Conservation (phyloP, 1,140 invertebrate species). For the Fopius arisanus region DNA sequence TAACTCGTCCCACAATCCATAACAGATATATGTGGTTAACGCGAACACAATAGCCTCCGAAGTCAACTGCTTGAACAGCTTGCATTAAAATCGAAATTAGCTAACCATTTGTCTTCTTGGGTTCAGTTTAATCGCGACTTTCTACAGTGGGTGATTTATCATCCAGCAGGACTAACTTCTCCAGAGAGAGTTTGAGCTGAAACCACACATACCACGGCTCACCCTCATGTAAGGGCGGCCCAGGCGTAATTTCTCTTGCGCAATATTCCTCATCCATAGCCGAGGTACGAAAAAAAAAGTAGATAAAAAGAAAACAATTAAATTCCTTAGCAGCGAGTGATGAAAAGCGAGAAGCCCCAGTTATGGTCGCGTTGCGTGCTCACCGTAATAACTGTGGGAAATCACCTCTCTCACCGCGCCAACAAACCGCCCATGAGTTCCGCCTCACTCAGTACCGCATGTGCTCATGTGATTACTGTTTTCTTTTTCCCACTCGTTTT, state of each 20-base stretch:
- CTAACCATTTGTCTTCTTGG: conserved; percentile 47
- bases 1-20: neutral
- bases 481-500: conserved; percentile 18
- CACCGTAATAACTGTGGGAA: conserved; percentile 40
- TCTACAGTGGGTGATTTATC: conserved; percentile 44
- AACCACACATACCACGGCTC: conserved; percentile 13
- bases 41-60: neutral
- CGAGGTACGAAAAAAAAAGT: neutral
- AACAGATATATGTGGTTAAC: neutral
- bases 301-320: conserved; percentile 36
- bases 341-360: conserved; percentile 38
- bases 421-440: conserved; percentile 25
- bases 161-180: conserved; percentile 30
- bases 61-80: conserved; percentile 9
- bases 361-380: conserved; percentile 49
- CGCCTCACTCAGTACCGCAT: conserved; percentile 18
- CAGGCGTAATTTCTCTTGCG: neutral
- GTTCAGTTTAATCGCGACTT: conserved; percentile 46
- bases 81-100: conserved; percentile 49
- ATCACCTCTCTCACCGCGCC: conserved; percentile 35
- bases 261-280: neutral
- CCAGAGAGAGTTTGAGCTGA: conserved; percentile 29
- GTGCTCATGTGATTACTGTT: conserved; percentile 27
- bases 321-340: conserved; percentile 26
- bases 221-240: conserved; percentile 33